Conservation (phyloP, 2,797 vertebrate species). For the Toxotes lorentzi region DNA sequence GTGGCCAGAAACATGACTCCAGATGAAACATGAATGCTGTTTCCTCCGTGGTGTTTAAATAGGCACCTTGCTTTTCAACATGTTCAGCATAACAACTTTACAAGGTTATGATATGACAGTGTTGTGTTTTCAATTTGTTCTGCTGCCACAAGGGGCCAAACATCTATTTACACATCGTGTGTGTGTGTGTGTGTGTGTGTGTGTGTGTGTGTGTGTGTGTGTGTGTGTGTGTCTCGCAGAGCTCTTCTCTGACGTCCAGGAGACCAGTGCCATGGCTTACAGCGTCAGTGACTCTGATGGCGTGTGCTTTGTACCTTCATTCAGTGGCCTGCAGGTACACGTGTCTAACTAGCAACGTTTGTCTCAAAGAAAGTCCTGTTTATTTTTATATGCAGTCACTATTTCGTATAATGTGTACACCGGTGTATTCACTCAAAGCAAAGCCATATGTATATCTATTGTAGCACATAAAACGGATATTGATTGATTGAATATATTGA, state of each 20-base stretch:
- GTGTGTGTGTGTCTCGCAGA: conserved; percentile 79
- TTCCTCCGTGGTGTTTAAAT: background rate
- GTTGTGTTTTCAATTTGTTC: conserved; percentile 1
- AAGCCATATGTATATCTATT: background rate
- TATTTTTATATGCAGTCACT: background rate
- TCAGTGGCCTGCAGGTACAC: conserved; percentile 94
- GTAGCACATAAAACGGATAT: background rate
- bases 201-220: conserved; percentile 18
- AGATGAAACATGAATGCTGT: background rate
- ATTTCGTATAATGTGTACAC: background rate
- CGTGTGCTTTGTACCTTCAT: conserved; percentile 96
- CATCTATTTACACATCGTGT: background rate
- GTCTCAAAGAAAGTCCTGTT: background rate
- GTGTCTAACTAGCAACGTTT: background rate
- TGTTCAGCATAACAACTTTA: background rate
- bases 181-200: conserved; percentile 24
- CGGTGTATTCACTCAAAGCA: background rate
- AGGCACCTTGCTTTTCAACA: background rate
- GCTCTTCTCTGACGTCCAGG: conserved; percentile 89
- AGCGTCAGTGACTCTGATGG: conserved; percentile 91
- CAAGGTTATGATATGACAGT: background rate
- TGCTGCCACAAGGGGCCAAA: background rate
- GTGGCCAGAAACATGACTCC: background rate
- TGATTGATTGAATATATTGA: background rate
- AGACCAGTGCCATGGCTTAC: conserved; percentile 91